Conservation (phyloP, 2,113 vertebrate genomes). For the Vimba vimba region DNA sequence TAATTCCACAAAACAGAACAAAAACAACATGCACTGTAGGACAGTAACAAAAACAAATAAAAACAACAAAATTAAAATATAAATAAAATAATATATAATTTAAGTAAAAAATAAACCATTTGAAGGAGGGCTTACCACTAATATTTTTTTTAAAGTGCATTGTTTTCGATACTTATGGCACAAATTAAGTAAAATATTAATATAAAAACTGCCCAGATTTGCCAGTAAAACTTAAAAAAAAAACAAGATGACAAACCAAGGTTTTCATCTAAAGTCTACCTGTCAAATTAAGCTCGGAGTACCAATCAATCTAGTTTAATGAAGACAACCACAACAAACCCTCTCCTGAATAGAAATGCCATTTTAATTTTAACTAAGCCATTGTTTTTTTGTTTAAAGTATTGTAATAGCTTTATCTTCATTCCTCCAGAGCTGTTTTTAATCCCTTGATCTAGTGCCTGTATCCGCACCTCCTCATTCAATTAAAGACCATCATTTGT, state of each 20-base stretch:
- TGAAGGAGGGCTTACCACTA: background rate
- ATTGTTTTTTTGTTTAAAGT: background rate
- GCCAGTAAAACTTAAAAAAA: background rate
- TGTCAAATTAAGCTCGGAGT: background rate
- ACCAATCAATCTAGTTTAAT: background rate
- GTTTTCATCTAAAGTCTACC: background rate
- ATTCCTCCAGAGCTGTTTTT: constrained; percentile 6
- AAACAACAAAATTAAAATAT: background rate
- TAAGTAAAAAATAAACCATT: background rate
- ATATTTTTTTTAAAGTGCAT: background rate
- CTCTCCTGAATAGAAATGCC: background rate
- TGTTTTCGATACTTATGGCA: background rate
- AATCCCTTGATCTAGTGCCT: background rate
- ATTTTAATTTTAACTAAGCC: background rate
- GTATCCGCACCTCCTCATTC: background rate
- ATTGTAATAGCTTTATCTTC: background rate
- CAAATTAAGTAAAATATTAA: background rate
- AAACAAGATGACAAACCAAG: background rate
- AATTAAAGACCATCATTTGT: background rate
- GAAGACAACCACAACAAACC: background rate
- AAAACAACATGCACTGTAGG: too few relatives aligned
- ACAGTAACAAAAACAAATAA: background rate
- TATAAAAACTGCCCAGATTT: background rate
- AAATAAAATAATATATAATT: background rate
- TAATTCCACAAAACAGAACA: background rate